Evolutionary conservation across 2,888 invertebrate species (phyloP), one percentile per base, ranked within the genome.

Genomic region (Latheticus oryzae): DNA sequence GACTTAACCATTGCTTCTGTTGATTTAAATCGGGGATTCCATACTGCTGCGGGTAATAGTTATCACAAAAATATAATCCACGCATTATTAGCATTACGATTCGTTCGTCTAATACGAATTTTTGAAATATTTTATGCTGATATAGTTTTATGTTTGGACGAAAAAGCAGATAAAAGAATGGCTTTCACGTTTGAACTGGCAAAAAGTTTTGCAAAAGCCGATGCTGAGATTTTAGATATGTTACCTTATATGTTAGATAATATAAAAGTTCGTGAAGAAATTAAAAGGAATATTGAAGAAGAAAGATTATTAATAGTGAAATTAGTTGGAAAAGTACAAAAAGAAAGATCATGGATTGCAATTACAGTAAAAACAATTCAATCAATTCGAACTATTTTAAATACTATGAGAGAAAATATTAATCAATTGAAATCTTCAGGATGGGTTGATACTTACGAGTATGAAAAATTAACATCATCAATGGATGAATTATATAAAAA

Each of bases 311-410:
- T 5, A 3, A 23, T 48, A 5, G 16, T 16, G n/a, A 48, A 24
- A 48, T 9, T 48, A 5, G 7, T 48, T 1, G 35, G 48, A 2
- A 21, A 21, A 8, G 24, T 23, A 5, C 48, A 48, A 15, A 48
- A 35, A 23, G 48, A 48, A 13, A 48, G 32, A 23, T 84, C 84
- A 0, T 83, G 83, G 80, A 84, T 87, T 0, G 86, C 86, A 1
- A 82, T 86, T 38, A 85, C 85, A 0, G 85, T 86, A 37, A 87
- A 87, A 73, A 86, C 87, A 0, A 76, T 83, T 2, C 86, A 86
- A 64, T 86, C 86, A 0, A 83, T 83, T 30, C 80, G 85, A 0
- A 81, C 83, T 5, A 84, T 85, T 0, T 77, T 87, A 0, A 85
- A 85, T 61, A 82, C 83, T 76, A 76, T 85, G 65, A 62, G 82